Evolutionary conservation across 2,888 invertebrate species (phyloP).

Genomic region (Octodonta nipae): DNA sequence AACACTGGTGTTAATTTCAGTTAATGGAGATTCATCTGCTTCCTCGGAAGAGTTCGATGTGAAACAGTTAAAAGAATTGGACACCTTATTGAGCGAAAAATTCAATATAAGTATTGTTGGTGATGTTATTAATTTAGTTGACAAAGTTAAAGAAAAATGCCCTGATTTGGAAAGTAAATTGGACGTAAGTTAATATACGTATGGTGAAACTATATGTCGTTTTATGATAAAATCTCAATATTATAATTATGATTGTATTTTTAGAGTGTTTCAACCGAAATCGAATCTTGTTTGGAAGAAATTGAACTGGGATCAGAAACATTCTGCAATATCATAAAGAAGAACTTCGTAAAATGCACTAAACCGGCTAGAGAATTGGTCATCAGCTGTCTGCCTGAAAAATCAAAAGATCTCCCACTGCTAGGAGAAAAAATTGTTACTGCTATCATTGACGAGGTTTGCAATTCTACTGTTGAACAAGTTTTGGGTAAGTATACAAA

Average conservation of each 20-base stretch:
- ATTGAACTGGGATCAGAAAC: conserved; percentile 13
- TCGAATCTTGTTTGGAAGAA: conserved; percentile 9
- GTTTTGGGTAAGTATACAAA: conserved; percentile 14
- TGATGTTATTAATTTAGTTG: conserved; percentile 6
- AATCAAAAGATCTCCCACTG: conserved; percentile 10
- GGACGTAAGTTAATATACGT: conserved; percentile 11
- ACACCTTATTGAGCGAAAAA: conserved; percentile 5
- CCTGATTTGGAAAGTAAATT: conserved; percentile 10
- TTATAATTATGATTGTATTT: too few species aligned
- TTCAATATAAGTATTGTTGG: conserved; percentile 9
- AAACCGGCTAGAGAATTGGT: conserved; percentile 11
- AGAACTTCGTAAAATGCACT: conserved; percentile 11
- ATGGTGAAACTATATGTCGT: too few species aligned
- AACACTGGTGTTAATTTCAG: too few species aligned
- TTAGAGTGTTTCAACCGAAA: too few species aligned
- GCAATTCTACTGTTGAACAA: conserved; percentile 14
- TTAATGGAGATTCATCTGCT: too few species aligned
- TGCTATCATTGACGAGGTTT: conserved; percentile 11
- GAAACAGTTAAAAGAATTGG: conserved; percentile 6
- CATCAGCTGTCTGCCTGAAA: conserved; percentile 10
- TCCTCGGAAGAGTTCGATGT: conserved; percentile 4
- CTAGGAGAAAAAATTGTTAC: conserved; percentile 8
- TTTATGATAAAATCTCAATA: too few species aligned
- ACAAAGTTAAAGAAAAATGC: conserved; percentile 9
- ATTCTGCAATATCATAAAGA: conserved; percentile 11